These are phyloP conservation scores for Dendronephthya gigantea DNA, from an alignment of 64 coral and sea anemone genomes.

Conservation along the genomic window DNA sequence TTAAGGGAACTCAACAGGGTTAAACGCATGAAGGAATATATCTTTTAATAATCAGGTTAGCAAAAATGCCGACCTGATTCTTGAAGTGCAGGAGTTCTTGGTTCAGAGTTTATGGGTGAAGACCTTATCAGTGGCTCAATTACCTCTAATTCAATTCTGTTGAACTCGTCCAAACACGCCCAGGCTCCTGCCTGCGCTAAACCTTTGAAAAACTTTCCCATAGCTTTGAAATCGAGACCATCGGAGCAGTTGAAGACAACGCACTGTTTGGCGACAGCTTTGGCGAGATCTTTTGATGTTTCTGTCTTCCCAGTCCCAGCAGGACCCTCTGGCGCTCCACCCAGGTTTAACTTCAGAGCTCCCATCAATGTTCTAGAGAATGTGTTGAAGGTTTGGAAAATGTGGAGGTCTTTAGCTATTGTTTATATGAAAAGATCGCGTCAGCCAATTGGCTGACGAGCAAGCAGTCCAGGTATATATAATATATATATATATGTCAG, in stretches of 20 bases:
- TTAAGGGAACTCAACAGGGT: too few relatives aligned
- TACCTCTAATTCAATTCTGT: slow-evolving; percentile 97
- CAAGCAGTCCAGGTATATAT: too few relatives aligned
- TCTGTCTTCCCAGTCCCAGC: slow-evolving; percentile 97
- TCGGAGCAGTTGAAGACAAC: slow-evolving; percentile 90
- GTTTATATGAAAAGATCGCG: too few relatives aligned
- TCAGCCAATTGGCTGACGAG: background rate
- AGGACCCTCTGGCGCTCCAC: slow-evolving; percentile 87
- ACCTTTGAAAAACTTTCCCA: slow-evolving; percentile 99
- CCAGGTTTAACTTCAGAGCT: slow-evolving; percentile 85
- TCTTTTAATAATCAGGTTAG: too few relatives aligned
- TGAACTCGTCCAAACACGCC: slow-evolving; percentile 99
- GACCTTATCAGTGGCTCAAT: background rate
- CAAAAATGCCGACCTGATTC: too few relatives aligned
- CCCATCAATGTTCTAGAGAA: slow-evolving; percentile 88
- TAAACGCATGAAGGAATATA: too few relatives aligned
- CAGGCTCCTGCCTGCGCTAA: slow-evolving; percentile 84
- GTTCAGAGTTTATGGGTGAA: background rate
- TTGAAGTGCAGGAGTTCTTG: too few relatives aligned
- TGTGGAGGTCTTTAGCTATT: background rate
- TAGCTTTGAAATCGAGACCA: slow-evolving; percentile 89
- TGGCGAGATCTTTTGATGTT: slow-evolving; percentile 93
- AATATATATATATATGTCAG: too few relatives aligned
- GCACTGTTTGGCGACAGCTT: slow-evolving; percentile 98
- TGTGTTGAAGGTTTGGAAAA: background rate